Base-by-base conservation (phyloP, 2,113 vertebrate genomes). In the Notothenia rossii region DNA sequence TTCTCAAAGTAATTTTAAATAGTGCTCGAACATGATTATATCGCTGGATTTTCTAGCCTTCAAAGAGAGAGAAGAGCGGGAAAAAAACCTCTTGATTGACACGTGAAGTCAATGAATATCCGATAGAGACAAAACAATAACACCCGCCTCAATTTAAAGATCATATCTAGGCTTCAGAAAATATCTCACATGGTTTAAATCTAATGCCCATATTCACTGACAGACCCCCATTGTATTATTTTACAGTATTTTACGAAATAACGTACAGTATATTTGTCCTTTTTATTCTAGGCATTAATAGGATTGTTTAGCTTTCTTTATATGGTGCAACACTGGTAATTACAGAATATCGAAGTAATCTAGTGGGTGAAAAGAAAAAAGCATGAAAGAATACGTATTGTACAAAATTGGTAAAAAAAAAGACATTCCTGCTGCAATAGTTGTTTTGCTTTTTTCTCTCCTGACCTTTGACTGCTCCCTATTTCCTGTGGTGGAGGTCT, bases 51-150 rank as follows among this genome's bases (percentile, higher is more conserved):
- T 75, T 61, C 29, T 11, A 54, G 71, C 68, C 62, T 69, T 79
- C 54, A 86, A 85, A 80, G 77, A 51, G 18, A 74, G 29, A 71
- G 43, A 48, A 14, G 51, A 40, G 71, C 3, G 4, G 22, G 0
- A 4, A n/a, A 60, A 55, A 50, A 46, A 17, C 36, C 22, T 64
- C 0, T 55, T 89, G 86, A 91, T 82, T 92, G 89, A 85, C 89
- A 70, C 17, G 62, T 72, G 84, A 88, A 88, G 77, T 81, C 76
- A 77, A 69, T 75, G 78, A 84, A 84, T 86, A 81, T 67, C 72
- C 86, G 81, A 85, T 75, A 86, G 81, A 92, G 86, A 90, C 85
- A 86, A 89, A 91, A 92, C 83, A 93, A 92, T 88, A 92, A 93
- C 77, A 86, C 69, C 77, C 53, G 79, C 67, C 20, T 79, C 71